phyloP scores from a whole-genome alignment of 2,797 vertebrate genomes.

The Anas georgica region DNA sequence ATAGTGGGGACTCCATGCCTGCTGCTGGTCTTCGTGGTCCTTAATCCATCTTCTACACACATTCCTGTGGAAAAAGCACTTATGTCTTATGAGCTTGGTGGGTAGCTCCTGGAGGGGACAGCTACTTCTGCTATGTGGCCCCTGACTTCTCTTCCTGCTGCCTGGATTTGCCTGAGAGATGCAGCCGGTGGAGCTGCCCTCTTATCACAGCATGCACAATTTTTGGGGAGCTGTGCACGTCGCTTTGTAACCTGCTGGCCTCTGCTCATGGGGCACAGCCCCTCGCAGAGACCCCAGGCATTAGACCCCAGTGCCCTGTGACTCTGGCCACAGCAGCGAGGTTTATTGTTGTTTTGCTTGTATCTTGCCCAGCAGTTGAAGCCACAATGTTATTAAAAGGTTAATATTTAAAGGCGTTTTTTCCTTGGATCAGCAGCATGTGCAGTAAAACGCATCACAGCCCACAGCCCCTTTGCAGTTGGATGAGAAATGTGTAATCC shows the following conservation, averaged over 20 bases:
- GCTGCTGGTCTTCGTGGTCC: neutral
- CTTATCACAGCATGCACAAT: neutral
- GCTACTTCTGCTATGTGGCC: constrained; percentile 5
- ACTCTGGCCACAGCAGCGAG: neutral
- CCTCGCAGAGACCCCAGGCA: neutral
- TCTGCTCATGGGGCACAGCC: neutral
- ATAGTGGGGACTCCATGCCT: neutral
- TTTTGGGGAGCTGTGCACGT: neutral
- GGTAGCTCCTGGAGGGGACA: neutral
- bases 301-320: neutral
- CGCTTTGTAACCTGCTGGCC: neutral
- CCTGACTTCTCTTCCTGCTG: neutral
- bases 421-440: neutral
- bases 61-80: neutral
- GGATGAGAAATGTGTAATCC: neutral
- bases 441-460: neutral
- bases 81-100: neutral
- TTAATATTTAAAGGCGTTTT: neutral
- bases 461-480: neutral
- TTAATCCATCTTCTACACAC: neutral
- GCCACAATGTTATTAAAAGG: neutral
- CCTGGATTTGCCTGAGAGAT: neutral
- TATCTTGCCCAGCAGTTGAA: neutral
- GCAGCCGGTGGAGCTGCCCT: neutral
- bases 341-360: neutral